These are phyloP conservation scores for Ginglymostoma cirratum DNA, from an alignment of 2,113 vertebrate genomes.

Conservation along the genomic window DNA sequence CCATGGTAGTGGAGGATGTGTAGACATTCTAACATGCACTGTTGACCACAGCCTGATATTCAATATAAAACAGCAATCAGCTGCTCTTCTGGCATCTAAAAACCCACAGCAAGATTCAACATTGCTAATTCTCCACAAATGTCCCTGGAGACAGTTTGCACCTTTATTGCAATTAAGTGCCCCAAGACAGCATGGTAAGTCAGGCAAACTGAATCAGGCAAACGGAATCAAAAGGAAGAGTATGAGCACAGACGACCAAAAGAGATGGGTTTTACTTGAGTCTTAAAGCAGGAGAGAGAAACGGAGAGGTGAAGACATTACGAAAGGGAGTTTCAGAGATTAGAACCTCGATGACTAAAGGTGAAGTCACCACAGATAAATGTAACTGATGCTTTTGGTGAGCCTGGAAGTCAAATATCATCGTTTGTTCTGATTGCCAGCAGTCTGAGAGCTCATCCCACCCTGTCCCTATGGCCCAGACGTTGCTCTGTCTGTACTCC, in stretches of 20 bases:
- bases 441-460: background rate
- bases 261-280: background rate
- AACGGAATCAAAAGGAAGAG: background rate
- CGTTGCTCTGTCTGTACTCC: background rate
- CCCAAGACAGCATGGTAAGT: background rate
- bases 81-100: background rate
- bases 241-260: background rate
- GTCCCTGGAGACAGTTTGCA: background rate
- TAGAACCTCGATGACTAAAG: background rate
- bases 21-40: background rate
- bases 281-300: background rate
- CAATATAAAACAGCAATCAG: background rate
- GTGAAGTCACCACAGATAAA: background rate
- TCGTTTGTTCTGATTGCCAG: background rate
- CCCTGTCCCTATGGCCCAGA: background rate
- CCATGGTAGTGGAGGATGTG: background rate
- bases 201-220: background rate
- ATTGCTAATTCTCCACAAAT: background rate
- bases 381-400: background rate
- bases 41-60: background rate
- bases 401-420: background rate
- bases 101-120: background rate
- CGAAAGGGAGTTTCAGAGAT: background rate
- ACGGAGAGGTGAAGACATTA: background rate
- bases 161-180: background rate